A percentile compares a stretch with the other conserved stretches of the same genome.
These are phyloP conservation scores for Brachionus rubens DNA, from an alignment of 1,140 invertebrate species.

Conservation along the genomic window DNA sequence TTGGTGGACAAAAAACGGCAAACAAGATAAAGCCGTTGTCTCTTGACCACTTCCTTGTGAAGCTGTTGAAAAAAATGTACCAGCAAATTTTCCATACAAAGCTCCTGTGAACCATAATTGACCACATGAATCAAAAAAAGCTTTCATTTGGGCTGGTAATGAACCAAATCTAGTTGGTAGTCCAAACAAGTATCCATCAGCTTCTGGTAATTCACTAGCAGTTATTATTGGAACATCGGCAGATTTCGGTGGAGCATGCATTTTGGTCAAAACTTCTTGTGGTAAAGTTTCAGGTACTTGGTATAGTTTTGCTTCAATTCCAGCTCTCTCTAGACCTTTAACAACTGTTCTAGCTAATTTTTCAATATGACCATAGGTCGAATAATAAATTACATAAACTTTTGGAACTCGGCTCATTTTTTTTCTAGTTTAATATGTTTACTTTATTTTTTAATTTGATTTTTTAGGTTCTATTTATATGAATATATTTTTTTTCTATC, in stretches of 20 bases:
- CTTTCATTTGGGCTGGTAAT: conserved; percentile 34
- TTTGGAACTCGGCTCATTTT: too few relatives aligned
- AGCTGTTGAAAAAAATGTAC: conserved; percentile 36
- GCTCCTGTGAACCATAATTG: conserved; percentile 19
- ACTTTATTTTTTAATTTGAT: too few relatives aligned
- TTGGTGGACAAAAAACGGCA: conserved; percentile 44
- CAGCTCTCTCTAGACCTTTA: conserved; percentile 7
- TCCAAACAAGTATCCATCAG: conserved; percentile 38
- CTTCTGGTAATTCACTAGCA: conserved; percentile 8
- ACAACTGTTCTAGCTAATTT: neutral
- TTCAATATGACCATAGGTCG: conserved; percentile 45
- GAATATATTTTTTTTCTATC: too few relatives aligned
- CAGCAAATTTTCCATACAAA: conserved; percentile 31
- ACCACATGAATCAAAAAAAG: conserved; percentile 41
- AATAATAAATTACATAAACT: conserved; percentile 44
- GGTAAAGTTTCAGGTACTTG: conserved; percentile 37
- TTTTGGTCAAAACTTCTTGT: conserved; percentile 21
- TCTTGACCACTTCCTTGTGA: conserved; percentile 19
- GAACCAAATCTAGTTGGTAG: conserved; percentile 39
- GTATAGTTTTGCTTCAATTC: conserved; percentile 23
- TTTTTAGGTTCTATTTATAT: too few relatives aligned
- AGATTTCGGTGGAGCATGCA: conserved; percentile 15
- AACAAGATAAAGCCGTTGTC: conserved; percentile 41
- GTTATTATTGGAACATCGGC: conserved; percentile 22
- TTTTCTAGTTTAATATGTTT: too few relatives aligned